Percentiles rank a stretch among this genome's conserved stretches.
These are phyloP conservation scores for Loris lydekkerianus DNA, from an alignment of 2,797 vertebrate species.

Conservation along the genomic window DNA sequence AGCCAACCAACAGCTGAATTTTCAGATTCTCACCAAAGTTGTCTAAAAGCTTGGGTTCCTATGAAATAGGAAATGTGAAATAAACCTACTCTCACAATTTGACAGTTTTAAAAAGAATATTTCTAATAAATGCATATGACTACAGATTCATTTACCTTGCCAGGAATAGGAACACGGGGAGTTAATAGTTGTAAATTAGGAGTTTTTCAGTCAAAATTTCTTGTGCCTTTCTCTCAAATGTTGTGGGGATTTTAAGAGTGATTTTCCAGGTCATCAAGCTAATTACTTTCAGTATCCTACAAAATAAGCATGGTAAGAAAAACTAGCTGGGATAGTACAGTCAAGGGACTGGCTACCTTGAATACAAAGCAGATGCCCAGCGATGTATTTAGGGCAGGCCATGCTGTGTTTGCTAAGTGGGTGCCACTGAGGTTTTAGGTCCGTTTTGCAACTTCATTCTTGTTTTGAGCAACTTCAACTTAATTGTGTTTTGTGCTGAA, in stretches of 20 bases:
- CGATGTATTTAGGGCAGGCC: conserved; percentile 52
- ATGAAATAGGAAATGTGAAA: conserved; percentile 16
- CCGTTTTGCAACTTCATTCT: conserved; percentile 51
- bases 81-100: conserved; percentile 2
- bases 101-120: background rate
- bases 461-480: background rate
- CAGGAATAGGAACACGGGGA: background rate
- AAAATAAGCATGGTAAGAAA: conserved; percentile 58
- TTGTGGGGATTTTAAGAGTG: conserved; percentile 44
- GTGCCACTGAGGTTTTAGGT: background rate
- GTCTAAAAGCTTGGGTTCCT: conserved; percentile 34
- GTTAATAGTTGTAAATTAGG: conserved; percentile 29
- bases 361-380: conserved; percentile 38
- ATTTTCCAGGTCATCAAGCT: conserved; percentile 69
- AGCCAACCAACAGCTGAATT: background rate
- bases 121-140: background rate
- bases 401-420: conserved; percentile 22
- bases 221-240: conserved; percentile 50
- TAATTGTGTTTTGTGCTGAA: conserved; percentile 41
- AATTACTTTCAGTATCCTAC: conserved; percentile 51
- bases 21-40: background rate
- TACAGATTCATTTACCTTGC: conserved; percentile 34
- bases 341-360: background rate
- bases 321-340: background rate
- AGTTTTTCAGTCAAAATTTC: conserved; percentile 57